These are phyloP conservation scores for Tanypteryx hageni DNA, from an alignment of 2,888 invertebrate genomes.

Conservation along the genomic window DNA sequence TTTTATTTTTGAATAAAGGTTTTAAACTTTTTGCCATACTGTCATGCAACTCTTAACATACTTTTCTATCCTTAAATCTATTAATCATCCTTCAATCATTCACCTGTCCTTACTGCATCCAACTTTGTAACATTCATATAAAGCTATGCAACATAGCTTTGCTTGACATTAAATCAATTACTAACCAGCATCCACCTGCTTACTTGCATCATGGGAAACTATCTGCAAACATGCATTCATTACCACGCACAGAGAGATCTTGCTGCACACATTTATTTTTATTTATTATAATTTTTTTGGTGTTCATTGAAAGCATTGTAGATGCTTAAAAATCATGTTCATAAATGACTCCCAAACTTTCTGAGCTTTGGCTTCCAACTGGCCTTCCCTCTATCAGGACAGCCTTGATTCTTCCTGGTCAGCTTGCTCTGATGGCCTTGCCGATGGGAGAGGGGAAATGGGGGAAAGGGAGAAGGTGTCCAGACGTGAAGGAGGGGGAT, in stretches of 20 bases:
- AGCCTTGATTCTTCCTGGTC: slow-evolving; percentile 82
- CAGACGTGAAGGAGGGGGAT: slow-evolving; percentile 34
- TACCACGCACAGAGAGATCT: neutral
- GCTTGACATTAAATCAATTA: slow-evolving; percentile 49
- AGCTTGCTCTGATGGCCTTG: slow-evolving; percentile 78
- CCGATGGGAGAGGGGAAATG: slow-evolving; percentile 18
- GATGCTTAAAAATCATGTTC: neutral
- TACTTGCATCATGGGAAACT: slow-evolving; percentile 18
- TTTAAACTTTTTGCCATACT: neutral
- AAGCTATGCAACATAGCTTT: slow-evolving; percentile 1
- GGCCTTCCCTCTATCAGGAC: slow-evolving; percentile 72
- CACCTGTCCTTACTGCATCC: slow-evolving; percentile 24
- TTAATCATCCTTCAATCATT: neutral
- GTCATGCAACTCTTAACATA: neutral
- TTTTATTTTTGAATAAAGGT: neutral
- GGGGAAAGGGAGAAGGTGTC: slow-evolving; percentile 21
- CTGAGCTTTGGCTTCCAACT: neutral
- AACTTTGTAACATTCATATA: slow-evolving; percentile 5
- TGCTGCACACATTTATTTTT: neutral
- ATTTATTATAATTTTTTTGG: neutral
- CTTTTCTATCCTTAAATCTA: neutral
- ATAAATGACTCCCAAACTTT: slow-evolving; percentile 1
- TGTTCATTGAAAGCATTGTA: neutral
- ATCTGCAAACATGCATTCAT: neutral
- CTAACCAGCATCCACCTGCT: neutral